Percentiles rank a stretch among this genome's conserved stretches.
phyloP scores from a whole-genome alignment of 2,113 vertebrate genomes.

The Zootoca vivipara region DNA sequence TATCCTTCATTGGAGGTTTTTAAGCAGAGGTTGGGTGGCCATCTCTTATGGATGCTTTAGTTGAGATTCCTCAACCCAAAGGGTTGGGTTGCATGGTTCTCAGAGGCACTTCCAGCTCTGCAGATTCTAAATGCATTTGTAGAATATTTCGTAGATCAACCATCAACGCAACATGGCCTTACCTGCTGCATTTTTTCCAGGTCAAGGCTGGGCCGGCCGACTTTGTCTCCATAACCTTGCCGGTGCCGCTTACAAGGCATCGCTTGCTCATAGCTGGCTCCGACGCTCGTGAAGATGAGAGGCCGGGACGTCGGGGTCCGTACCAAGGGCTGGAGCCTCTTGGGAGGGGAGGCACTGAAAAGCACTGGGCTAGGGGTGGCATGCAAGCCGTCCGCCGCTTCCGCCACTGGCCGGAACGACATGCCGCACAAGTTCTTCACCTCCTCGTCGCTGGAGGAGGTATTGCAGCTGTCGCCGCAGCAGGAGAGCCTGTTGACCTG shows the following conservation, averaged over 20 bases:
- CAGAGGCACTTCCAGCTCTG: no score
- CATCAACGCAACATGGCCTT: slow-evolving; percentile 36
- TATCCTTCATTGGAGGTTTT: no score
- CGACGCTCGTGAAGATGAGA: slow-evolving; percentile 75
- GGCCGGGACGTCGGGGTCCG: slow-evolving; percentile 78
- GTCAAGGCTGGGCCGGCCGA: slow-evolving; percentile 88
- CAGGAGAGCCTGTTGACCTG: slow-evolving; percentile 73
- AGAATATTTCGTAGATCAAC: no score
- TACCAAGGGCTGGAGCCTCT: slow-evolving; percentile 82
- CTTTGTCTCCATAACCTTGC: slow-evolving; percentile 79
- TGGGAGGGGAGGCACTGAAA: slow-evolving; percentile 90
- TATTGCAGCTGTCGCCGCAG: slow-evolving; percentile 76
- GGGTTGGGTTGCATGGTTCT: no score
- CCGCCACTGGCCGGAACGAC: slow-evolving; percentile 62
- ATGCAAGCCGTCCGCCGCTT: slow-evolving; percentile 58
- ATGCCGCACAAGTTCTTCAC: slow-evolving; percentile 85
- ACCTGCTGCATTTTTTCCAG: slow-evolving; percentile 97
- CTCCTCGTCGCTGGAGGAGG: slow-evolving; percentile 90
- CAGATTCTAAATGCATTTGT: no score
- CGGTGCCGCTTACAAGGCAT: slow-evolving; percentile 87
- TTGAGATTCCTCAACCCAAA: no score
- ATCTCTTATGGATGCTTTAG: no score
- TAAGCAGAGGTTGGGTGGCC: no score
- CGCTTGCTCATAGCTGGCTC: slow-evolving; percentile 83
- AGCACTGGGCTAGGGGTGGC: slow-evolving; percentile 84